Evolutionary conservation across 2,888 invertebrate species (phyloP).

Genomic region (Phyllotreta cruciferae): DNA sequence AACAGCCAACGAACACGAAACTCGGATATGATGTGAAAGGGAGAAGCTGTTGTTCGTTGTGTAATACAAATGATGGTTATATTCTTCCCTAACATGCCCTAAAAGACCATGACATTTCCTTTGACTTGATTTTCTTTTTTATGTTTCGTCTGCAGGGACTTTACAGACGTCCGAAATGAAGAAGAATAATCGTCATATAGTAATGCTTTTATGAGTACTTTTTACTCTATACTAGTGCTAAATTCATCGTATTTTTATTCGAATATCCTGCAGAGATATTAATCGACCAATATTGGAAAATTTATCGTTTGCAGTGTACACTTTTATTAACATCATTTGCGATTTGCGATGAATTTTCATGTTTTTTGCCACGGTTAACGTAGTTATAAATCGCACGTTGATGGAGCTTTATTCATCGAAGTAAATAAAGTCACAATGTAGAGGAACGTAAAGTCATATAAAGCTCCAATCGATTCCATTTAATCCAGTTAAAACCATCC

Average conservation of each 20-base stretch:
- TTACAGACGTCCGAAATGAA: not conserved
- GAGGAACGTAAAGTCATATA: constrained; percentile 14
- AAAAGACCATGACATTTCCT: constrained; percentile 30
- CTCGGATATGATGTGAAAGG: constrained; percentile 33
- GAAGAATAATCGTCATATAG: too few relatives aligned
- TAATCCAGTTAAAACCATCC: constrained; percentile 21
- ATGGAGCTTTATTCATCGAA: constrained; percentile 13
- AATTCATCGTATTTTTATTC: too few relatives aligned
- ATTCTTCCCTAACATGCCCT: constrained; percentile 36
- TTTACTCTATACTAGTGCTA: too few relatives aligned
- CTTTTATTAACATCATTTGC: constrained; percentile 7
- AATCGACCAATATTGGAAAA: not conserved
- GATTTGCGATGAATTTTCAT: constrained; percentile 13
- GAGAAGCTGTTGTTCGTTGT: constrained; percentile 33
- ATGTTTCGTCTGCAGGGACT: not conserved
- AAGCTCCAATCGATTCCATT: constrained; percentile 21
- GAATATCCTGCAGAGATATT: too few relatives aligned
- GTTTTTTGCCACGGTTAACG: constrained; percentile 1
- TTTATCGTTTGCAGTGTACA: not conserved
- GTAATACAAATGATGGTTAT: constrained; percentile 43
- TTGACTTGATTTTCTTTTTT: constrained; percentile 25
- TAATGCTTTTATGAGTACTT: too few relatives aligned
- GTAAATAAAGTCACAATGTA: constrained; percentile 20
- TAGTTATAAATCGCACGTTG: constrained; percentile 2
- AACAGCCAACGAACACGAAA: constrained; percentile 29